Base-by-base conservation (phyloP, 2,797 vertebrate genomes). In the Microctenopoma stevenorrisi region DNA sequence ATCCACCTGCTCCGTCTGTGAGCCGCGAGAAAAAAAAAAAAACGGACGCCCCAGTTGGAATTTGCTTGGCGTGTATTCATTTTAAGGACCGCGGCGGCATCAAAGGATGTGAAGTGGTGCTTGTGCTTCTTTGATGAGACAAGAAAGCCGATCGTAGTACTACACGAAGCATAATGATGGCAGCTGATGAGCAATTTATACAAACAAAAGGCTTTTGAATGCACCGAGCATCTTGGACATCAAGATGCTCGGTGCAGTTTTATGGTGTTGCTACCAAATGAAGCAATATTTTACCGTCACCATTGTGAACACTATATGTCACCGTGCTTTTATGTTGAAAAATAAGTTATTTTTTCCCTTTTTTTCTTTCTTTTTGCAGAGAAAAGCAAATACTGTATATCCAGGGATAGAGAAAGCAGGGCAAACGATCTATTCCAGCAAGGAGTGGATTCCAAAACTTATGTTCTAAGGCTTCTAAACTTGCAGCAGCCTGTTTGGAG, bases 1-100 rank as follows among this genome's bases (percentile, higher is more conserved):
- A 92, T 86, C 82, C 77, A 84, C 81, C 86, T 84, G 81, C 81
- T 79, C 76, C 77, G 54, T 72, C 83, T 60, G 30, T 78, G 51
- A 83, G 70, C 49, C 1, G 3, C 22, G 22, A 22, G 22, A 22
- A 22, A 22, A 22, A 58, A 69, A 62, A 66, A 70, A 81, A 85
- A 82, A 50, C 63, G 63, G 52, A 61, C 64, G 22, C 63, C 68
- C 71, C 64, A 79, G 80, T 90, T 85, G 79, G 71, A 74, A 78
- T 74, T 44, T 30, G 51, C 43, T 46, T 44, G 74, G 60, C 46
- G 69, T 50, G 66, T 57, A 54, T 78, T 87, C 53, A 67, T 81
- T 71, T 69, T 51, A 28, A 80, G 73, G 76, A 74, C 64, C 26
- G 14, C 26, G 4, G 2, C 72, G 58, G 56, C 72, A 79, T 85